A percentile compares a stretch with the other conserved stretches of the same genome.
These are phyloP conservation scores for Fukomys damarensis DNA, from an alignment of 2,113 vertebrate genomes.

Conservation along the genomic window DNA sequence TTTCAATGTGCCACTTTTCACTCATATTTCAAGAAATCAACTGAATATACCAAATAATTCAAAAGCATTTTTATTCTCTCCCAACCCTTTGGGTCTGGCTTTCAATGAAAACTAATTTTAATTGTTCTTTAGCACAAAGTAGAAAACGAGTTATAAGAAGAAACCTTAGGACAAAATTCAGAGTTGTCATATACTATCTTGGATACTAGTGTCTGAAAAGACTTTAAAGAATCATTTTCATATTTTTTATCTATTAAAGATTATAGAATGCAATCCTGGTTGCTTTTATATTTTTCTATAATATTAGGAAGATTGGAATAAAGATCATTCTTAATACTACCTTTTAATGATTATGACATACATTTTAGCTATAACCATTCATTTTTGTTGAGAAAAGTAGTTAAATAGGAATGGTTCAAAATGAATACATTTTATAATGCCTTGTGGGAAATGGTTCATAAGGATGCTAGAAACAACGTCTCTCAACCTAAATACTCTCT, in stretches of 20 bases:
- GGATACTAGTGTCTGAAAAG: conserved; percentile 31
- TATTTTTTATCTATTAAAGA: conserved; percentile 28
- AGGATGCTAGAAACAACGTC: neutral
- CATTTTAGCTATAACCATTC: neutral
- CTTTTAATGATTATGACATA: conserved; percentile 27
- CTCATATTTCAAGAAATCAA: conserved; percentile 71
- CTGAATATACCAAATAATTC: conserved; percentile 65
- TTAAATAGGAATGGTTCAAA: neutral
- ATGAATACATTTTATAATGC: conserved; percentile 8
- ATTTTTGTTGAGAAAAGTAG: conserved; percentile 14
- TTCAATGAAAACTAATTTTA: conserved; percentile 46
- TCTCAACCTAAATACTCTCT: neutral
- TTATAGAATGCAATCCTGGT: neutral
- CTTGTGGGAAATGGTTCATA: neutral
- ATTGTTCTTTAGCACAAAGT: conserved; percentile 25
- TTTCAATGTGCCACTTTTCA: conserved; percentile 69
- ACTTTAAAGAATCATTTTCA: conserved; percentile 27
- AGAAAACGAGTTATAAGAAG: conserved; percentile 44
- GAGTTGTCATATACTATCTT: neutral
- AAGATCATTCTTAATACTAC: conserved; percentile 17
- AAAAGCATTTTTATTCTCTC: conserved; percentile 44
- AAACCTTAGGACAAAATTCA: conserved; percentile 55
- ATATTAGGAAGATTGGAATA: neutral
- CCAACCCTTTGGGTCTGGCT: conserved; percentile 9
- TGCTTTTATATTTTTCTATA: conserved; percentile 1